Evolutionary conservation across 37 sponge, comb jelly and placozoan genomes (phyloP).

Genomic region (Halichondria panicea): DNA sequence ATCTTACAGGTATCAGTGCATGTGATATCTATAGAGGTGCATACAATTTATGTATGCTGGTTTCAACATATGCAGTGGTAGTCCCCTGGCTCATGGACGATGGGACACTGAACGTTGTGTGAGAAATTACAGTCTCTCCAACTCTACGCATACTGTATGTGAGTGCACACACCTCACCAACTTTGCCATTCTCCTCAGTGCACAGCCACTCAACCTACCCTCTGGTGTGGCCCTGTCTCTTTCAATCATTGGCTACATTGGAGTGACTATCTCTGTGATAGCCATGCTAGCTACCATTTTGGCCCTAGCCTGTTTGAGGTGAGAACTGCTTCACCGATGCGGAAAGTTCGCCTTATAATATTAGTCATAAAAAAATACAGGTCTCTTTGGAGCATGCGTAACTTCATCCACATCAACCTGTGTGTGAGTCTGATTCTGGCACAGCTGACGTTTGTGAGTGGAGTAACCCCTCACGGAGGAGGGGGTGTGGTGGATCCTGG

Average conservation of each 20-base stretch:
- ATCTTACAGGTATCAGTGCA: too few relatives aligned
- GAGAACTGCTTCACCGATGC: not conserved
- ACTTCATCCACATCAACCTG: constrained; percentile 62
- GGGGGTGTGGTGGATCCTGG: too few relatives aligned
- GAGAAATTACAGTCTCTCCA: not conserved
- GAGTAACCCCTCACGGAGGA: not conserved
- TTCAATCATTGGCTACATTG: not conserved
- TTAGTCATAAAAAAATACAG: constrained; percentile 9
- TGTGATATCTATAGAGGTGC: too few relatives aligned
- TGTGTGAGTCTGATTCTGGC: constrained; percentile 55
- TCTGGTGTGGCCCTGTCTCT: too few relatives aligned
- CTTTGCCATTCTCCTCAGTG: not conserved
- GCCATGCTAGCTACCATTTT: not conserved
- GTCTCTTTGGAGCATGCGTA: constrained; percentile 47
- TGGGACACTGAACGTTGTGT: not conserved
- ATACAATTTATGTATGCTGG: too few relatives aligned
- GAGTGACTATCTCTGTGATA: constrained; percentile 4
- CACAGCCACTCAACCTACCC: not conserved
- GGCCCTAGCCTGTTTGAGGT: not conserved
- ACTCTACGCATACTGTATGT: not conserved
- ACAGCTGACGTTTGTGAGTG: constrained; percentile 46
- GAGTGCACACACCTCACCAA: not conserved
- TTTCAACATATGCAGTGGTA: too few relatives aligned
- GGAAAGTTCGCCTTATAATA: not conserved
- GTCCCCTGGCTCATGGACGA: too few relatives aligned